These are phyloP conservation scores for Pristiophorus japonicus DNA, from an alignment of 2,113 vertebrate species.

Conservation along the genomic window DNA sequence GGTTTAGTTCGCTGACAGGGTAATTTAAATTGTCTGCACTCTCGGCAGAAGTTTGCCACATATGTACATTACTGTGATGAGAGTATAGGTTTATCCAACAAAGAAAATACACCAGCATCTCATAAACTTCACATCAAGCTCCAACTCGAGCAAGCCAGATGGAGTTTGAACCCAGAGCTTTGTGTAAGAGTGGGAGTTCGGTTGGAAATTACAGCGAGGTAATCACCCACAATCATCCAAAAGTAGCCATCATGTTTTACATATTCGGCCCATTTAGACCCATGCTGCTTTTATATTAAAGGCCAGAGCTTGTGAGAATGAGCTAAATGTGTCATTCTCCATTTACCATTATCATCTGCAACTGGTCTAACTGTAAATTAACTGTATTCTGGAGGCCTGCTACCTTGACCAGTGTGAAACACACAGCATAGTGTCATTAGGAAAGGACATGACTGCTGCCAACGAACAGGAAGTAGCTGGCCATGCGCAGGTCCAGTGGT, in stretches of 20 bases:
- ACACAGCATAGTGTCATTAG: not conserved
- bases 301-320: not conserved
- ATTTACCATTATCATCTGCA: not conserved
- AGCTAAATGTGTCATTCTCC: not conserved
- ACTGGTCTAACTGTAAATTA: not conserved
- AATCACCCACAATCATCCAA: not conserved
- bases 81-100: not conserved
- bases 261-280: not conserved
- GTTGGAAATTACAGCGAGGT: not conserved
- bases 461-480: no score
- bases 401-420: not conserved
- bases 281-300: not conserved
- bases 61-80: not conserved
- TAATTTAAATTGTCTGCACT: not conserved
- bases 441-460: no score
- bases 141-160: not conserved
- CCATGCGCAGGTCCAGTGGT: no score
- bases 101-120: not conserved
- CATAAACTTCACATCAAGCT: not conserved
- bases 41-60: not conserved
- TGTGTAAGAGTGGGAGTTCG: not conserved
- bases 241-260: not conserved
- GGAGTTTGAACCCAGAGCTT: not conserved
- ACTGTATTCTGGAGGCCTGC: not conserved
- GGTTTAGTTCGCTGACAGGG: not conserved